phyloP scores from a whole-genome alignment of 1,140 invertebrate species.

The Pachypeltis micranthus region DNA sequence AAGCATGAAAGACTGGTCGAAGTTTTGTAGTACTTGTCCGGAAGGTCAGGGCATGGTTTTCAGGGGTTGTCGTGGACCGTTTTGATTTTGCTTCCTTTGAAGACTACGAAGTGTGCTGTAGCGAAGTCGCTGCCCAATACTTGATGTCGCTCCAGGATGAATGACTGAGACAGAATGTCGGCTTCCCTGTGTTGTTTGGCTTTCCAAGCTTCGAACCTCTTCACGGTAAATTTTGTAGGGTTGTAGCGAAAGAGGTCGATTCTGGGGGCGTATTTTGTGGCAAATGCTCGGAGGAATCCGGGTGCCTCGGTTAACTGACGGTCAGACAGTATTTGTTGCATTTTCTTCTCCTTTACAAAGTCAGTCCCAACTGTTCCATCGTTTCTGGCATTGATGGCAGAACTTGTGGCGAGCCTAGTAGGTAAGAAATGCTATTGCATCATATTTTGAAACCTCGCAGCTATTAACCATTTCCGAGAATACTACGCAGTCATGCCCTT shows the following conservation, averaged over 20 bases:
- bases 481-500: too few species aligned
- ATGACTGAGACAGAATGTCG: slow-evolving; percentile 21
- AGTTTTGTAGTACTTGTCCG: slow-evolving; percentile 39
- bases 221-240: background rate
- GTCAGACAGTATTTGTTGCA: background rate
- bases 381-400: too few species aligned
- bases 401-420: too few species aligned
- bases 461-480: too few species aligned
- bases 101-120: slow-evolving; percentile 57
- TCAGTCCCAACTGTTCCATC: too few species aligned
- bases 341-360: slow-evolving; percentile 1
- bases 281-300: slow-evolving; percentile 4
- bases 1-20: too few species aligned
- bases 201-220: slow-evolving; percentile 1
- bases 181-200: background rate
- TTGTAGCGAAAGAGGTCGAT: background rate
- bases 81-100: slow-evolving; percentile 52
- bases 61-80: slow-evolving; percentile 43
- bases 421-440: too few species aligned
- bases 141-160: slow-evolving; percentile 20
- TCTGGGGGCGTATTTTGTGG: background rate
- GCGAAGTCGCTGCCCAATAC: slow-evolving; percentile 54
- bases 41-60: slow-evolving; percentile 38
- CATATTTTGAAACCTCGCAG: too few species aligned
- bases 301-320: background rate